Evolutionary conservation across 2,113 vertebrate species (phyloP).

Genomic region (Spea bombifrons): DNA sequence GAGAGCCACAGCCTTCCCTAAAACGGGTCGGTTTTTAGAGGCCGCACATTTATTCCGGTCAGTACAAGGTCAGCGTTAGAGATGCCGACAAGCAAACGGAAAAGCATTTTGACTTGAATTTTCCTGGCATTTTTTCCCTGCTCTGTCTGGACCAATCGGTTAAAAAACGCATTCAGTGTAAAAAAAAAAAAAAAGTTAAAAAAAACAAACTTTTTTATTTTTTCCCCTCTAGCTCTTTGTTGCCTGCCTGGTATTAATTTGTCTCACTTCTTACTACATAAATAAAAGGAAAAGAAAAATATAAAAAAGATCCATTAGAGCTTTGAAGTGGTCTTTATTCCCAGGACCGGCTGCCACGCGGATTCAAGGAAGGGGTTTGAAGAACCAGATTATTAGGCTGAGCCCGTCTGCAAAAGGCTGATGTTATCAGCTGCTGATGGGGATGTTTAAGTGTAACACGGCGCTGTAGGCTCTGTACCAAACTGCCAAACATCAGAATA

Average conservation of each 20-base stretch:
- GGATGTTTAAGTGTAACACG: no score
- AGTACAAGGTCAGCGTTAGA: neutral
- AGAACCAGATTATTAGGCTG: no score
- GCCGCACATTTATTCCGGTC: neutral
- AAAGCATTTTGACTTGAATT: neutral
- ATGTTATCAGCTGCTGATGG: no score
- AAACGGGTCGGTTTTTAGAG: no score
- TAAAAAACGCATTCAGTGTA: constrained; percentile 2
- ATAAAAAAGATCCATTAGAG: neutral
- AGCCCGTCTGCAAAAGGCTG: no score
- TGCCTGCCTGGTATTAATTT: constrained; percentile 22
- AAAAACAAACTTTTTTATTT: neutral
- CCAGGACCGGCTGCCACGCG: neutral
- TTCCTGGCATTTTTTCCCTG: constrained; percentile 12
- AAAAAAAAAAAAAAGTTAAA: neutral
- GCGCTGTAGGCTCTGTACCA: no score
- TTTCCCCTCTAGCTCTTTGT: neutral
- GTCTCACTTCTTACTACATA: neutral
- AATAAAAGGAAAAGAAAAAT: neutral
- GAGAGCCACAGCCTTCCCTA: no score
- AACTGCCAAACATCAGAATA: no score
- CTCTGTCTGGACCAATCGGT: constrained; percentile 17
- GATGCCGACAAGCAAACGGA: neutral
- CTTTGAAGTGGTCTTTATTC: neutral
- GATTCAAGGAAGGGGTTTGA: neutral